Base-by-base conservation (phyloP, 2,113 vertebrate species). In the Salvelinus fontinalis region DNA sequence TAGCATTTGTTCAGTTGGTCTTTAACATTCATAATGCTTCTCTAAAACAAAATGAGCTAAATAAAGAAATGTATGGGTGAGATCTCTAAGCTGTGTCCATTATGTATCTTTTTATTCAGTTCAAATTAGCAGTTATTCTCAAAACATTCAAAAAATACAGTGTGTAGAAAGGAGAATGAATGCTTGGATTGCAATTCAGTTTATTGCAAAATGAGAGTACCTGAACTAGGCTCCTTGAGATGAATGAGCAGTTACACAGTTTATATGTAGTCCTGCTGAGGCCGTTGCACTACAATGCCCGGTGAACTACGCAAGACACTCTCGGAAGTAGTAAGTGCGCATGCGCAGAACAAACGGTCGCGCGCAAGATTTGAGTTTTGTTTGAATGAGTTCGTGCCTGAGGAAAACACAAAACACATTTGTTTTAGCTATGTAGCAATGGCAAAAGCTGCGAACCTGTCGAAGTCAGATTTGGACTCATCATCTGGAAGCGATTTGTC, bases 291-390 rank as follows among this genome's bases (percentile, higher is more conserved):
- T 91, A 81, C 88, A 81, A 79, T 39, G 81, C 71, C 89, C 85
- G 5, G 0, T 14, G 79, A 69, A 3, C 1, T 0, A 3, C 18
- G 11, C 29, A 11, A 68, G 12, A 27, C 26, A 14, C 67, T 39
- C 7, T 4, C 77, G 74, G 76, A 81, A 70, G 71, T 5, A n/a
- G 27, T 0, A 1, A 92, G 20, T 90, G 84, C 92, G 92, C 92
- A 87, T 1, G 91, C 88, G 88, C 88, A 90, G 70, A 77, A 3
- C 83, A 92, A 93, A 93, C 92, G 92, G 92, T 91, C 90, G 92
- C 92, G 91, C 85, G 87, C 84, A 86, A 3, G 68, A 85, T 92
- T 92, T 87, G 83, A 91, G 82, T 89, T 87, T 79, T 44, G 39
- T 91, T 93, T 90, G 89, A 93, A 92, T 84, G 48, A 44, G 11